These are phyloP conservation scores for Pilophorus perplexus DNA, from an alignment of 2,888 invertebrate species.

Conservation along the genomic window DNA sequence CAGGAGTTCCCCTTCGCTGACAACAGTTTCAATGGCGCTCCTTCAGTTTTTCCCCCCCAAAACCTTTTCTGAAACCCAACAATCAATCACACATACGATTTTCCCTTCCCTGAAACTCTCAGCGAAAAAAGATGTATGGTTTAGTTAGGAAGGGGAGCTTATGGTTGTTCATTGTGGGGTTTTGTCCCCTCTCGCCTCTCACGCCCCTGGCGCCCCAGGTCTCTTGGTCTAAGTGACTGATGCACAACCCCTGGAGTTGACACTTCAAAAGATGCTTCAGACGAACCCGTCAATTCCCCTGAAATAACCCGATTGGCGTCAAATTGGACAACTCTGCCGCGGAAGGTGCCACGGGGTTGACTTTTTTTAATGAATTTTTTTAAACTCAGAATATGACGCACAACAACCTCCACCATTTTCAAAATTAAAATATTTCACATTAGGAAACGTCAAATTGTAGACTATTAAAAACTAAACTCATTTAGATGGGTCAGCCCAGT, in stretches of 20 bases:
- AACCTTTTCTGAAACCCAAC: not conserved
- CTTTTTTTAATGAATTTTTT: too few relatives aligned
- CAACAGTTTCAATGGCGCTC: conserved; percentile 29
- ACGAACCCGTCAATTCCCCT: conserved; percentile 31
- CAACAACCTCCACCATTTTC: too few relatives aligned
- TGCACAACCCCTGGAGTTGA: conserved; percentile 33
- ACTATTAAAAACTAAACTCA: too few relatives aligned
- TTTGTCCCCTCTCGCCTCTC: not conserved
- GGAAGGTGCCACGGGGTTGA: too few relatives aligned
- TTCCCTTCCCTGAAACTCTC: not conserved
- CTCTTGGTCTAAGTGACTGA: conserved; percentile 37
- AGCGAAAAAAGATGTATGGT: conserved; percentile 35
- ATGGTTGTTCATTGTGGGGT: conserved; percentile 36
- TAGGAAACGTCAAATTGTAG: too few relatives aligned
- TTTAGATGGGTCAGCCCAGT: too few relatives aligned
- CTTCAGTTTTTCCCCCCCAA: not conserved
- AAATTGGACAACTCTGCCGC: conserved; percentile 33
- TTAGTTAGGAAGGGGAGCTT: conserved; percentile 37
- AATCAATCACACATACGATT: conserved; percentile 39
- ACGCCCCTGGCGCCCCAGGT: not conserved
- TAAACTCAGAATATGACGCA: too few relatives aligned
- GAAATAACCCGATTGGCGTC: conserved; percentile 29
- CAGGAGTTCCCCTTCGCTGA: too few relatives aligned
- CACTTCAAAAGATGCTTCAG: conserved; percentile 38
- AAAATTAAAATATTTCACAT: too few relatives aligned